Evolutionary conservation across 2,888 invertebrate genomes (phyloP).

Genomic region (Conops quadrifasciatus): DNA sequence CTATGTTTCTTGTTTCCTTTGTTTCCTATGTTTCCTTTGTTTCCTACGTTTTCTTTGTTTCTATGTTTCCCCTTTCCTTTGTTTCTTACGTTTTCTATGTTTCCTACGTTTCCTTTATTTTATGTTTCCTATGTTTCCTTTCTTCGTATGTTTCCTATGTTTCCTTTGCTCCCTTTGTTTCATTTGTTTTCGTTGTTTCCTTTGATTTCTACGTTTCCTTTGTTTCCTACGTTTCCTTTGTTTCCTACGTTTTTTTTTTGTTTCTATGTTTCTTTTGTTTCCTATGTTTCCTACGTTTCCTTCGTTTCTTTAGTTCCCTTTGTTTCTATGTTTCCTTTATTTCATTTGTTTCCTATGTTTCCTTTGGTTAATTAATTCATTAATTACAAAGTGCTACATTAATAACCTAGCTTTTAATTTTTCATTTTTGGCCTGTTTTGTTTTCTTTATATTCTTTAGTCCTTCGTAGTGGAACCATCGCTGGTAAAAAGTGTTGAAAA

Average conservation of each 20-base stretch:
- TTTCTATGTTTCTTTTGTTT: not conserved
- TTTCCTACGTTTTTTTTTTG: not conserved
- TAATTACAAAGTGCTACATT: not conserved
- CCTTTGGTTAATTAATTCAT: not conserved
- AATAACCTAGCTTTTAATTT: too few species aligned
- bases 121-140: not conserved
- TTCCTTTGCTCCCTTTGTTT: not conserved
- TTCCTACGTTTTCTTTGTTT: not conserved
- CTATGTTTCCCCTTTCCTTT: not conserved
- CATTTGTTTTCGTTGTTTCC: not conserved
- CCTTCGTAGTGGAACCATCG: too few species aligned
- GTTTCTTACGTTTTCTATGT: not conserved
- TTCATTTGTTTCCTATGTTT: not conserved
- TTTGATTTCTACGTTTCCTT: not conserved
- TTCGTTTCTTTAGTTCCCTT: not conserved
- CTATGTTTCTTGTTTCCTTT: not conserved
- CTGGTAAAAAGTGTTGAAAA: too few species aligned
- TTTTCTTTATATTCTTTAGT: too few species aligned
- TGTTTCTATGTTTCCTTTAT: not conserved
- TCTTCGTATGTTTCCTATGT: too few species aligned
- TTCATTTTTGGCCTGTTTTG: too few species aligned
- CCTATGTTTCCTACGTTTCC: too few species aligned
- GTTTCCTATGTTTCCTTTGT: too few species aligned
- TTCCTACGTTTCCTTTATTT: not conserved
- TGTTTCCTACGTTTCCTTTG: not conserved